Base-by-base conservation (phyloP, 2,888 invertebrate genomes). In the Phragmatobia fuliginosa region DNA sequence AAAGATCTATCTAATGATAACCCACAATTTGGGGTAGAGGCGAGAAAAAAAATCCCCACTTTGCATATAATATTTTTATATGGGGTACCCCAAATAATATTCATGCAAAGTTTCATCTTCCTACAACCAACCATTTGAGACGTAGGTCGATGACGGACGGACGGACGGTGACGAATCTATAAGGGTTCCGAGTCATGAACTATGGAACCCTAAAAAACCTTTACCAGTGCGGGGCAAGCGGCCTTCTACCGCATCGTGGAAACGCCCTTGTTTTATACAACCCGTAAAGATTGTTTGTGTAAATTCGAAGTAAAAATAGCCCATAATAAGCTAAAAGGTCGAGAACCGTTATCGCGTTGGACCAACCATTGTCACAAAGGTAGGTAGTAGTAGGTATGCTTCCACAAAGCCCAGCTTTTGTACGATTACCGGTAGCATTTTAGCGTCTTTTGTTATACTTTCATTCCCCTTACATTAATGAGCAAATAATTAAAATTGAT, bases 261-360 rank as follows among this genome's bases (percentile, higher is more conserved):
- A 7, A 45, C 45, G 21, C 45, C 45, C 45, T 21, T 45, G 10
- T 49, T 21, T 49, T 8, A 49, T 66, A 31, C 28, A 4, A 61
- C 31, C 33, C 31, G 52, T 61, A 49, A 38, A 38, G 16, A 52
- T 61, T 41, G 63, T 14, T 28, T 63, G 28, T 62, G 38, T 56
- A 41, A 66, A 56, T 61, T 41, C 18, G 25, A 61, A 31, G 52
- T 56, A 66, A 64, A 69, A 69, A 66, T 56, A 56, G 56, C 38
- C 63, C 52, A 65, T 65, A 65, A 65, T 60, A 65, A 69, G 69
- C 69, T 45, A 45, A 59, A 68, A 68, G 63, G 68, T 68, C 63
- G 33, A 64, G 28, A 59, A 32, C 59, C 52, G 33, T 28, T n/a
- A 41, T 62, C 56, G 56, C 62, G 58, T 59, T 31, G 1, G 49